Conservation (phyloP, 2,797 vertebrate species). For the Dryobates pubescens region DNA sequence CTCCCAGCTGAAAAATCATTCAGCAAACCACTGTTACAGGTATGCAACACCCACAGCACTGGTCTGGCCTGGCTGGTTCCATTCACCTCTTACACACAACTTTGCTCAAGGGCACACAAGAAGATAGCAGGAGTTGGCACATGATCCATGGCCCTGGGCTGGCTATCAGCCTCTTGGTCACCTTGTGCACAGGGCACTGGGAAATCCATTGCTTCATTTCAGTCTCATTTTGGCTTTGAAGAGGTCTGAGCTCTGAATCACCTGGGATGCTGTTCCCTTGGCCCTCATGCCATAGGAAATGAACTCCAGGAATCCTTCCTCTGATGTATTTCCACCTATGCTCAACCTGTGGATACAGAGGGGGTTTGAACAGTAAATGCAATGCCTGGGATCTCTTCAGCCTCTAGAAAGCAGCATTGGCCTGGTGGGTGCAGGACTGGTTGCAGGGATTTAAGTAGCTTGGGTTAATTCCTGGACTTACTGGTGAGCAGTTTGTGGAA, state of each 20-base stretch:
- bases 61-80: neutral
- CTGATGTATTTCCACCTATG: accelerated
- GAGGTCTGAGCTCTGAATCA: neutral
- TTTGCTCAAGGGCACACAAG: slow-evolving; percentile 16
- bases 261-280: neutral
- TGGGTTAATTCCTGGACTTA: neutral
- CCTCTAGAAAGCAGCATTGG: neutral
- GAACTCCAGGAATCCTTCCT: neutral
- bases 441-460: neutral
- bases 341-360: accelerated
- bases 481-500: neutral
- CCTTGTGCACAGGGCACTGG: neutral
- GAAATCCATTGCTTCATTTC: neutral
- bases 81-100: neutral
- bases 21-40: neutral
- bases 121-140: neutral
- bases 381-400: neutral
- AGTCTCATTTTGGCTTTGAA: neutral
- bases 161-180: neutral
- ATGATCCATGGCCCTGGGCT: accelerated
- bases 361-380: neutral
- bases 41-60: neutral
- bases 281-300: accelerated
- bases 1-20: slow-evolving; percentile 7
- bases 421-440: neutral